Evolutionary conservation across 2,888 invertebrate species (phyloP).

Genomic region (Ypsolopha scabrella): DNA sequence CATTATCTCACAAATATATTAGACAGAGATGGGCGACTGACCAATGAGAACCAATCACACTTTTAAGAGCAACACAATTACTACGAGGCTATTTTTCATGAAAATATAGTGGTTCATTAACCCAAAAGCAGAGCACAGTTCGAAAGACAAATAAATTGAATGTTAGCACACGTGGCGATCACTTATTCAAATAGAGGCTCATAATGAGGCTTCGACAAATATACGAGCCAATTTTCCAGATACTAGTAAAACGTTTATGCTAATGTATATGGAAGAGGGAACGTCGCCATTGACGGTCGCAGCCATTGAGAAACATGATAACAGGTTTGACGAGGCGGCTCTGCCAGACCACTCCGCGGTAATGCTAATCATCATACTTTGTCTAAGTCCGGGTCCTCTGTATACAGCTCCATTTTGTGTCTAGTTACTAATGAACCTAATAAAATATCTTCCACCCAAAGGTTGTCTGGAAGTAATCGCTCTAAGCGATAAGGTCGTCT

Average conservation of each 20-base stretch:
- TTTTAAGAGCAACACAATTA: neutral
- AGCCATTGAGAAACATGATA: conserved; percentile 1
- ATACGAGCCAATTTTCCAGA: neutral
- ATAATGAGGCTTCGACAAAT: neutral
- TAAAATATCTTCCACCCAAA: too few species aligned
- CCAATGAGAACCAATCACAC: neutral
- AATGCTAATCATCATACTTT: neutral
- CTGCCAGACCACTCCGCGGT: neutral
- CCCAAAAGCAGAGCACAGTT: too few species aligned
- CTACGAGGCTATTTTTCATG: too few species aligned
- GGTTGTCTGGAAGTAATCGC: too few species aligned
- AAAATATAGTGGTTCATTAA: too few species aligned
- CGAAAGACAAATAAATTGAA: too few species aligned
- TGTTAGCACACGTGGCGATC: too few species aligned
- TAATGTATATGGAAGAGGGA: neutral
- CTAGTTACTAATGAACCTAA: too few species aligned
- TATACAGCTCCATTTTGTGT: too few species aligned
- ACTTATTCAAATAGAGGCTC: neutral
- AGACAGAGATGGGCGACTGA: neutral
- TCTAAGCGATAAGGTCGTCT: too few species aligned
- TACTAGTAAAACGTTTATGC: neutral
- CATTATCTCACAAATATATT: neutral
- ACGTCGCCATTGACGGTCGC: conserved; percentile 1
- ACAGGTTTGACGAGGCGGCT: conserved; percentile 1
- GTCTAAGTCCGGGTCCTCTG: conserved; percentile 1